Base-by-base conservation (phyloP, 2,888 invertebrate genomes). In the Adineta ricciae region DNA sequence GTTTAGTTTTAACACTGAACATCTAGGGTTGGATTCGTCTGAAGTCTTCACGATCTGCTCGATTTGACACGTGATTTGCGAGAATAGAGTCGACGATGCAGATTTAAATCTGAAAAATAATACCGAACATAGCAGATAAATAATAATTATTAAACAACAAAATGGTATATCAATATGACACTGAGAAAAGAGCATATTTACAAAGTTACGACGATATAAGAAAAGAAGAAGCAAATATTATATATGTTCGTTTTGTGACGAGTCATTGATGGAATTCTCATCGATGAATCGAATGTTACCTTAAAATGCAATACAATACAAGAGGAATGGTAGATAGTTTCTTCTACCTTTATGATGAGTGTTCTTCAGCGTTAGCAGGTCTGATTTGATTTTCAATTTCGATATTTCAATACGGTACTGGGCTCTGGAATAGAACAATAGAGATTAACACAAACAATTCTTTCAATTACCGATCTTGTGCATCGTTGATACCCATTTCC, bases 361-460 rank as follows among this genome's bases (percentile, higher is more conserved):
- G n/a, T 14, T 78, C 41, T 78, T 78, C 14, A 78, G 41, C 11
- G 38, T 41, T 7, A 78, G 24, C 24, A 78, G 24, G 41, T 78
- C 78, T 24, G 78, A 78, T 78, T 78, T 78, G 3, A 78, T 38
- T 41, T 41, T 78, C 41, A 78, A 78, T 19, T 78, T 78, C 1
- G 78, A 38, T 38, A 78, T 78, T 78, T 78, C 78, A 78, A 78
- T 41, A 78, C 36, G 78, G n/a, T 32, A 78, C 41, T 41, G 41
- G 24, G 78, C 78, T 78, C 78, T 78, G 41, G 24, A 78, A n/a
- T n/a, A n/a, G n/a, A n/a, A n/a, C n/a, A n/a, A n/a, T n/a, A 9
- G 19, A 7, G 2, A 50, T 50, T 2, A 19, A 50, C 2, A 50
- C 2, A 3, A 16, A 50, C 19, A 50, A 16, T 50, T 50, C 16